Conservation (phyloP, 2,797 vertebrate genomes). For the Cuculus canorus region DNA sequence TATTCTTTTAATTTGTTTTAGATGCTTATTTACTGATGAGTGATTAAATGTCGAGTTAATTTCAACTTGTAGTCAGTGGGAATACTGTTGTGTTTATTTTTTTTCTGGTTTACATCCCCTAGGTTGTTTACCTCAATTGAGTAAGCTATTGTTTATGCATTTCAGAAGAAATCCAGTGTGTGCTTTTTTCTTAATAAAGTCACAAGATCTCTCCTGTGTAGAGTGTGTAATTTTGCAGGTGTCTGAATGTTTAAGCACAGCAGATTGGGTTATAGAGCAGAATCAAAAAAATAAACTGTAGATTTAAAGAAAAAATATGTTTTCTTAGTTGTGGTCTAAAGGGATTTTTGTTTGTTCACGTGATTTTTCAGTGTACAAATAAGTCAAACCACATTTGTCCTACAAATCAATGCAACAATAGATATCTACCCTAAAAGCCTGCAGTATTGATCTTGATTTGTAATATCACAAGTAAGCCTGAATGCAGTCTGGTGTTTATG, state of each 20-base stretch:
- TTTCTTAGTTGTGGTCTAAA: background rate
- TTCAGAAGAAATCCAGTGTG: background rate
- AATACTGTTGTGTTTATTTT: background rate
- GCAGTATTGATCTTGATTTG: conserved; percentile 7
- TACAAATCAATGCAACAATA: background rate
- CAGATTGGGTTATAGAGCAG: background rate
- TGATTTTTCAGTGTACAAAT: background rate
- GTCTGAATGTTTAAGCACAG: background rate
- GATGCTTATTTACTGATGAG: background rate
- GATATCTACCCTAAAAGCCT: background rate
- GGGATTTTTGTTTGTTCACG: background rate
- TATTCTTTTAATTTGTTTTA: background rate
- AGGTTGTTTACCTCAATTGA: background rate
- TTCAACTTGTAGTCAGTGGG: background rate
- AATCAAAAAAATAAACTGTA: background rate
- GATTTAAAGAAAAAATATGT: background rate
- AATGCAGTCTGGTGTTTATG: background rate
- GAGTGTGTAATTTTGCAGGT: background rate
- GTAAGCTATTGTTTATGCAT: background rate
- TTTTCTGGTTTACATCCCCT: background rate
- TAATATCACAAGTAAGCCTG: background rate
- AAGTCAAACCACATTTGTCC: background rate
- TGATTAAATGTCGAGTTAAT: background rate
- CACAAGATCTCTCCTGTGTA: background rate
- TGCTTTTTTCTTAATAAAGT: background rate